A percentile compares a stretch with the other conserved stretches of the same genome.
Evolutionary conservation across 2,888 invertebrate species (phyloP).

Genomic region (Adineta ricciae): DNA sequence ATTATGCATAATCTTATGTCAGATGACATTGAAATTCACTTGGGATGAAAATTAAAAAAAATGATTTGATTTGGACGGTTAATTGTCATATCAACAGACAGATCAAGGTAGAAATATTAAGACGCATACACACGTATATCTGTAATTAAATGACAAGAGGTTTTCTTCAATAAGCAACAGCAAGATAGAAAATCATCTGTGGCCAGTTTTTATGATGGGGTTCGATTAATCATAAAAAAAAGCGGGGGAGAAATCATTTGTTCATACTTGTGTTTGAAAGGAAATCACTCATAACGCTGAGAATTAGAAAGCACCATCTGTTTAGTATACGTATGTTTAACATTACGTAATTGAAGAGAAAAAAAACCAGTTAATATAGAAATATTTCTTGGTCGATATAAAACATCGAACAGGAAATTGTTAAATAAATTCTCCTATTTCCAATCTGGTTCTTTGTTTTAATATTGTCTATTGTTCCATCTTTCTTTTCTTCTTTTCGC

Average conservation of each 20-base stretch:
- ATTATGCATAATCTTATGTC: not conserved
- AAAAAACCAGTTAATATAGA: not conserved
- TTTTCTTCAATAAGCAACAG: not conserved
- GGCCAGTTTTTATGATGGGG: not conserved
- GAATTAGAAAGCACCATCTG: not conserved
- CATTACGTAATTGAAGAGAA: not conserved
- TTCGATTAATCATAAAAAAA: no score
- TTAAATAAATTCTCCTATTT: not conserved
- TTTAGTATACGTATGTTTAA: not conserved
- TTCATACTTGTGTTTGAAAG: no score
- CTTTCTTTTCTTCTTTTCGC: not conserved
- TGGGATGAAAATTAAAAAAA: not conserved
- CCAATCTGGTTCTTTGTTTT: not conserved
- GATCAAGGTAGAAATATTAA: not conserved
- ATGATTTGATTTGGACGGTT: not conserved
- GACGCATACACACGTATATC: not conserved
- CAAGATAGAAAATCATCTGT: not conserved
- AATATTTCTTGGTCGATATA: not conserved
- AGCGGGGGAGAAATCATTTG: no score
- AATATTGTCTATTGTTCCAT: not conserved
- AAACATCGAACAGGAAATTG: not conserved
- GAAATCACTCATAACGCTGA: not conserved
- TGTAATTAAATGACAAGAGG: not conserved
- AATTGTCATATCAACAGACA: not conserved
- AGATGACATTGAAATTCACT: not conserved